Conservation (phyloP, 2,797 vertebrate genomes). For the Sparus aurata region DNA sequence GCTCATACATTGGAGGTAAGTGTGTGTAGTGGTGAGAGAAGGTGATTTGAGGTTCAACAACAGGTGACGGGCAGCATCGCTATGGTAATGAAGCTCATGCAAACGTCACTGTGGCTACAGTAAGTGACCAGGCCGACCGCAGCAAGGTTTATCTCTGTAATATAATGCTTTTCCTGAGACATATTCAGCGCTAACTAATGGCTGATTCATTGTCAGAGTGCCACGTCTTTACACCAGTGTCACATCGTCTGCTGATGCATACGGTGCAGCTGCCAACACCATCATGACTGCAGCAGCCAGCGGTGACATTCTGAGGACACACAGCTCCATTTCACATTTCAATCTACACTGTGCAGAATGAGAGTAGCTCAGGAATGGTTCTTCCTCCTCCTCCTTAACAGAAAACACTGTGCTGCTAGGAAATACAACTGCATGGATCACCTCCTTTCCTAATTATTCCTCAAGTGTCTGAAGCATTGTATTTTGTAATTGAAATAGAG, state of each 20-base stretch:
- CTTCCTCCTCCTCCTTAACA: background rate
- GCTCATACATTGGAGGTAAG: background rate
- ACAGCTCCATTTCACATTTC: constrained; percentile 10
- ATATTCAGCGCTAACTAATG: background rate
- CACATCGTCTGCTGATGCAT: constrained; percentile 5
- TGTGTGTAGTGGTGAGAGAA: background rate
- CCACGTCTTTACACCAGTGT: background rate
- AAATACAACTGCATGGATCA: constrained; percentile 16
- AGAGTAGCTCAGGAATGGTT: background rate
- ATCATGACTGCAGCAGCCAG: background rate
- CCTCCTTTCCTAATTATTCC: constrained; percentile 37
- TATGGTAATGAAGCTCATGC: background rate
- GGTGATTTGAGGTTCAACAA: background rate
- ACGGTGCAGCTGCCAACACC: background rate
- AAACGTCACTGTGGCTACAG: constrained; percentile 22
- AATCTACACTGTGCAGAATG: background rate
- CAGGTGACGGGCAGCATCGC: background rate
- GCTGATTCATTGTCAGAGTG: background rate
- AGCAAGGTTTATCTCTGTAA: background rate
- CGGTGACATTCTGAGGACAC: background rate
- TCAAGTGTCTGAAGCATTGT: constrained; percentile 14
- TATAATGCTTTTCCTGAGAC: background rate
- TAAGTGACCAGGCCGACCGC: background rate
- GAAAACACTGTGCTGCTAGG: constrained; percentile 1
- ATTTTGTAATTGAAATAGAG: constrained; percentile 17